phyloP scores from a whole-genome alignment of 2,797 vertebrate species.

The Enteromius mattozi region DNA sequence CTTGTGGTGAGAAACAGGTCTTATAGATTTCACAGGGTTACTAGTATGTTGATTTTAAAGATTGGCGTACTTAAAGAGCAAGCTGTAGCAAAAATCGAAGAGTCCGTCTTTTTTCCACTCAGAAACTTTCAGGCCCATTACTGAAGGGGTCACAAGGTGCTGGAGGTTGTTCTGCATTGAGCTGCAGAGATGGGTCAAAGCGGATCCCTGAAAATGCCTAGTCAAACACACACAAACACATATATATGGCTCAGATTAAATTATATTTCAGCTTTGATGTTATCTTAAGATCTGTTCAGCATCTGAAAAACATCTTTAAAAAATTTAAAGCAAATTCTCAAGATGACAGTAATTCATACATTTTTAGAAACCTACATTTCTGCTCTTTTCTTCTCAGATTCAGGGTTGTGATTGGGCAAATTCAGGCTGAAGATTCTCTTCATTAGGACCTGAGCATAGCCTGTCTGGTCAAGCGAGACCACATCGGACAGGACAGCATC shows the following conservation, averaged over 20 bases:
- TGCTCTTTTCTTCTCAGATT: constrained; percentile 78
- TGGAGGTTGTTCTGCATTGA: constrained; percentile 79
- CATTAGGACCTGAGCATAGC: constrained; percentile 74
- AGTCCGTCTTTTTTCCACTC: constrained; percentile 82
- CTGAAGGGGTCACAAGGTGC: constrained; percentile 68
- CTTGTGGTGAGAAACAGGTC: background rate
- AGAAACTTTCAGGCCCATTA: constrained; percentile 25
- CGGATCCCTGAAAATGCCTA: constrained; percentile 81
- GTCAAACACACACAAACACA: constrained; percentile 32
- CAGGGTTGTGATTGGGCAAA: constrained; percentile 69
- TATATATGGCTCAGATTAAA: background rate
- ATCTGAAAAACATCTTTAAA: background rate
- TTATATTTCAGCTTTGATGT: background rate
- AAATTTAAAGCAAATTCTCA: background rate
- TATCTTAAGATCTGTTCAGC: background rate
- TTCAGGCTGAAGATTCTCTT: constrained; percentile 81
- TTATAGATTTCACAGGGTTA: background rate
- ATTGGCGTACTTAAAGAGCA: constrained; percentile 82
- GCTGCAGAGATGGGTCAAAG: constrained; percentile 73
- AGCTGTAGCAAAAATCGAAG: constrained; percentile 83
- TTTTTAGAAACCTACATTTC: constrained; percentile 74
- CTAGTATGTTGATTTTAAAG: constrained; percentile 9
- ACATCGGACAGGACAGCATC: constrained; percentile 81
- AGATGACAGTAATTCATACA: background rate
- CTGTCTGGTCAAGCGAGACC: constrained; percentile 73